Percentiles rank a stretch among this genome's conserved stretches.
These are phyloP conservation scores for Aplysina aerophoba DNA, from an alignment of 37 sponge, comb jelly and placozoan genomes.

Conservation along the genomic window DNA sequence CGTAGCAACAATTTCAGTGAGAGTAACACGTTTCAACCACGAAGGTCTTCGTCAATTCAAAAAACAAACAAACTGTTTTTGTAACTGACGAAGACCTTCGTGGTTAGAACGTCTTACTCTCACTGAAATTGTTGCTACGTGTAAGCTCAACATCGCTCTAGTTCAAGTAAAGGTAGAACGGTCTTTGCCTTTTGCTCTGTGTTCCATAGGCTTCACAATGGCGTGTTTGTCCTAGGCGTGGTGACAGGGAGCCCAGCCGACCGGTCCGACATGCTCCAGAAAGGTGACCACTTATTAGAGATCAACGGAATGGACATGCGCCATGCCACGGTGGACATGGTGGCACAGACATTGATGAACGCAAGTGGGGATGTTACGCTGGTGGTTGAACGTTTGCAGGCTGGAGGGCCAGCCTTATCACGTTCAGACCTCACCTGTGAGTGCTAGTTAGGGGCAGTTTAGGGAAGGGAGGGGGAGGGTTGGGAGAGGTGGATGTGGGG, in stretches of 20 bases:
- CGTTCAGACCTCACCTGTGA: slow-evolving; percentile 29
- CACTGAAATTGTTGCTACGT: too few relatives aligned
- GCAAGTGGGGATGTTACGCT: slow-evolving; percentile 14
- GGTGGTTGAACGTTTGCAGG: slow-evolving; percentile 20
- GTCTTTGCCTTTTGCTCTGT: too few relatives aligned
- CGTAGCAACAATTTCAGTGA: too few relatives aligned
- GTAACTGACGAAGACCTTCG: background rate
- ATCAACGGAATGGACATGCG: slow-evolving; percentile 70
- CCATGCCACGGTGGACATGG: slow-evolving; percentile 70
- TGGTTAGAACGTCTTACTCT: too few relatives aligned
- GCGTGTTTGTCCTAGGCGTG: slow-evolving; percentile 72
- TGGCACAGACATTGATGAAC: slow-evolving; percentile 30
- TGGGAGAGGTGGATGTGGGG: too few relatives aligned
- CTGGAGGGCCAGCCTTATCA: background rate
- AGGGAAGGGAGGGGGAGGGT: too few relatives aligned
- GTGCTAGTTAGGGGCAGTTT: too few relatives aligned
- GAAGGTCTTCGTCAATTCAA: too few relatives aligned
- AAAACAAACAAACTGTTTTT: too few relatives aligned
- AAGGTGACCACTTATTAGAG: slow-evolving; percentile 79
- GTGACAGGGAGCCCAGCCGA: slow-evolving; percentile 52
- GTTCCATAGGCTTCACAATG: slow-evolving; percentile 40
- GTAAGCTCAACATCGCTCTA: too few relatives aligned
- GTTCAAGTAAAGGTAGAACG: background rate
- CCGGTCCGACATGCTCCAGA: slow-evolving; percentile 36
- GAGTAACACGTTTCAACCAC: too few relatives aligned